Conservation (phyloP, 1,140 invertebrate species). For the Caligus rogercresseyi region DNA sequence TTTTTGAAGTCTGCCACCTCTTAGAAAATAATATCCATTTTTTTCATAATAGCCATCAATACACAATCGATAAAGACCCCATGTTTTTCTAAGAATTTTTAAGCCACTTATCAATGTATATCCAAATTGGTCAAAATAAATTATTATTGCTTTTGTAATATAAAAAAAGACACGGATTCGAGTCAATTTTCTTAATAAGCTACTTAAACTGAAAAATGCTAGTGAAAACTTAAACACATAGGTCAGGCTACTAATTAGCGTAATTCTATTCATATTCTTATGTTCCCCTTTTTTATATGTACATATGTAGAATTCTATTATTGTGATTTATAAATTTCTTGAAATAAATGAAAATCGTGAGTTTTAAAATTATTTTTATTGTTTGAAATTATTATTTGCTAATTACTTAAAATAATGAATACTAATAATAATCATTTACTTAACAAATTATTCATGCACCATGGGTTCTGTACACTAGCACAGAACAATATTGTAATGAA, state of each 20-base stretch:
- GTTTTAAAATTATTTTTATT: too few relatives aligned
- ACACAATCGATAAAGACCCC: background rate
- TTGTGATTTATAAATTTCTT: too few relatives aligned
- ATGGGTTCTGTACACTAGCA: too few relatives aligned
- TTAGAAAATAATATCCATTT: too few relatives aligned
- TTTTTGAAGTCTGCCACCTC: too few relatives aligned
- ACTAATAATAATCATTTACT: too few relatives aligned
- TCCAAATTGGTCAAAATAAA: background rate
- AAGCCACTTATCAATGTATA: background rate
- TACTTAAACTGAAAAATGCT: background rate
- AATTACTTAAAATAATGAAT: too few relatives aligned
- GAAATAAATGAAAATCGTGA: too few relatives aligned
- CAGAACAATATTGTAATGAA: too few relatives aligned
- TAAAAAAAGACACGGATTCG: background rate
- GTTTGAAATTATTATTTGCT: too few relatives aligned
- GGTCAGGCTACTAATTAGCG: background rate
- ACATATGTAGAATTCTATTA: too few relatives aligned
- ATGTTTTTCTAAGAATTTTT: background rate
- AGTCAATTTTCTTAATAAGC: background rate
- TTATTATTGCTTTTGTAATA: background rate
- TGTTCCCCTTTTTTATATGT: background rate
- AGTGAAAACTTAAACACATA: background rate
- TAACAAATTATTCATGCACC: too few relatives aligned
- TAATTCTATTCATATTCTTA: background rate
- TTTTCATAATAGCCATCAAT: background rate